Evolutionary conservation across 2,888 invertebrate genomes (phyloP), one percentile per base, ranked within the genome.

Genomic region (Yponomeuta plumbellus): DNA sequence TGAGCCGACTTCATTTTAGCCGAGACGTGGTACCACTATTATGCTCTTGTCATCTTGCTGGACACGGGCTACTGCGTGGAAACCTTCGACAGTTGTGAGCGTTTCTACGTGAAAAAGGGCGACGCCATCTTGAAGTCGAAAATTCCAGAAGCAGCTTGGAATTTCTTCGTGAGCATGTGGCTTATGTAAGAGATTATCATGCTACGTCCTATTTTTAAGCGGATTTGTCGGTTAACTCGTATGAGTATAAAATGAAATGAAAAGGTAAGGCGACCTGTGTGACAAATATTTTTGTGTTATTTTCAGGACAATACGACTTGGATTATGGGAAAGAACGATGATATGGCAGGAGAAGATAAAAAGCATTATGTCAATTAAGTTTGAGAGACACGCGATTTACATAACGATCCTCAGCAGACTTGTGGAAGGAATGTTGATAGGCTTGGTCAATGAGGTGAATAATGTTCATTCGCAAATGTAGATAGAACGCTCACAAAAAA

Each of bases 121-220:
- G 91, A 92, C 65, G 85, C 88, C 23, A 79, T 85, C 62, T 68
- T 81, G 4, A 74, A 81, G 74, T 89, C 90, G 0, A 81, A 87
- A 69, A 91, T 92, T 68, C 86, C 91, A 0, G 91, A 92, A 68
- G 92, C 93, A 0, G 91, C 92, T 66, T 90, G 82, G 75, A 85
- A 92, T 74, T 92, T 92, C 72, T 91, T 92, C 68, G 88, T 90
- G 8, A 83, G 83, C 62, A 92, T 94, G 89, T 94, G 94, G 94
- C 81, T 94, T 34, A 91, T 94, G 94, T 93, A 73, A 76, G 80
- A 40, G 23, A 44, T 34, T 6, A 8, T 26, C 26, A 26, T 26
- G 8, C 34, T 34, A 34, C 34, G 34, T 34, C 5, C 5, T 34
- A 8, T 34, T 6, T 34, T 34, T 34, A 34, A 34, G 34, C 34